A percentile compares a stretch with the other conserved stretches of the same genome.
Evolutionary conservation across 2,113 vertebrate species (phyloP).

Genomic region (Brienomyrus longianalis): DNA sequence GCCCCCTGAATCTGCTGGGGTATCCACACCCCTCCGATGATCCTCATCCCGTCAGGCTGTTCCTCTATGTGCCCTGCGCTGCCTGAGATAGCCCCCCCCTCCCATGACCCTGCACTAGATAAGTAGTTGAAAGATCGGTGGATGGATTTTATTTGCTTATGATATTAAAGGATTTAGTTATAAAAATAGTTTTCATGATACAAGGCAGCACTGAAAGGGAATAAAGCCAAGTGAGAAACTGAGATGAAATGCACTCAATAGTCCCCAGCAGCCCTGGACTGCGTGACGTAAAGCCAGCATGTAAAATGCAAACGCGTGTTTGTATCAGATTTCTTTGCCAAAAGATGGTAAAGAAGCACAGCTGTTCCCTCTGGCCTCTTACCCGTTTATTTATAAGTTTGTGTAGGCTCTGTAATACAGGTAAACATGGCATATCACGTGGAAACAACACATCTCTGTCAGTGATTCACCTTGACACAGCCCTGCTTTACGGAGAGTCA

Average conservation of each 20-base stretch:
- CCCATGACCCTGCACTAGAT: neutral
- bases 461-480: neutral
- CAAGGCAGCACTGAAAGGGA: neutral
- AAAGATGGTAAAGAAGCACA: neutral
- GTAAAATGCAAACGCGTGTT: neutral
- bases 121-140: neutral
- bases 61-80: neutral
- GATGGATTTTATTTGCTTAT: neutral
- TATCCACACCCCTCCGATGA: neutral
- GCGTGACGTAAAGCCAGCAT: neutral
- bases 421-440: neutral
- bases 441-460: neutral
- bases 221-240: neutral
- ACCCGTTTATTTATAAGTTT: neutral
- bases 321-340: neutral
- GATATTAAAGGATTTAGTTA: neutral
- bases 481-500: neutral
- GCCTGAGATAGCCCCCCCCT: neutral
- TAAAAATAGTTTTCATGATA: neutral
- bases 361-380: neutral
- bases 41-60: neutral
- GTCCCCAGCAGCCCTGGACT: neutral
- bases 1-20: neutral
- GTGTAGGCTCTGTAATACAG: neutral
- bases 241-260: neutral